Conservation (phyloP, 2,888 invertebrate genomes). For the Lycophotia porphyrea region DNA sequence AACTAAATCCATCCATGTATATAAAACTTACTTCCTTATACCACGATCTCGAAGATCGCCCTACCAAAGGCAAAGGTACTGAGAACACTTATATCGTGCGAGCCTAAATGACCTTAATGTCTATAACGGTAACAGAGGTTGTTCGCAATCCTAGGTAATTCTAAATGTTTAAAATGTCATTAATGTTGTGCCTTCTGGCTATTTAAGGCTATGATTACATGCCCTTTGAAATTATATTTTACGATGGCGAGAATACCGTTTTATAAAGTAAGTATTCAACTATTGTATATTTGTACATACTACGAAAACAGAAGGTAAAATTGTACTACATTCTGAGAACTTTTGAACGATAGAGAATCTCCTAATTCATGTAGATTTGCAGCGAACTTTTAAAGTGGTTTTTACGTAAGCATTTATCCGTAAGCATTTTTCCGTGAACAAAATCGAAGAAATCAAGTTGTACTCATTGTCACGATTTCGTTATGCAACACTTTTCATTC, state of each 20-base stretch:
- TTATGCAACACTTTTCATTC: background rate
- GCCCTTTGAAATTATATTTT: conserved; percentile 15
- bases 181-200: conserved; percentile 34
- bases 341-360: conserved; percentile 4
- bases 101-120: conserved; percentile 64
- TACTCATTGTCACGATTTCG: background rate
- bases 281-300: background rate
- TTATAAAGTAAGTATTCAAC: background rate
- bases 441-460: background rate
- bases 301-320: background rate
- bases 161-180: conserved; percentile 50
- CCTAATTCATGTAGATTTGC: conserved; percentile 9
- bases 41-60: conserved; percentile 1
- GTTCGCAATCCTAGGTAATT: conserved; percentile 46
- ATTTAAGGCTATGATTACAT: conserved; percentile 30
- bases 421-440: conserved; percentile 1
- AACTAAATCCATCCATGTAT: background rate
- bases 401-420: conserved; percentile 1
- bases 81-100: conserved; percentile 56
- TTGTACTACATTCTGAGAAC: conserved; percentile 6
- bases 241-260: background rate
- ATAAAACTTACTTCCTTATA: conserved; percentile 33
- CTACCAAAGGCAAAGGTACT: conserved; percentile 28
- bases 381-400: conserved; percentile 4
- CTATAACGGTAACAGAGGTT: conserved; percentile 39